These are phyloP conservation scores for Arenaria interpres DNA, from an alignment of 2,113 vertebrate species.

Conservation along the genomic window DNA sequence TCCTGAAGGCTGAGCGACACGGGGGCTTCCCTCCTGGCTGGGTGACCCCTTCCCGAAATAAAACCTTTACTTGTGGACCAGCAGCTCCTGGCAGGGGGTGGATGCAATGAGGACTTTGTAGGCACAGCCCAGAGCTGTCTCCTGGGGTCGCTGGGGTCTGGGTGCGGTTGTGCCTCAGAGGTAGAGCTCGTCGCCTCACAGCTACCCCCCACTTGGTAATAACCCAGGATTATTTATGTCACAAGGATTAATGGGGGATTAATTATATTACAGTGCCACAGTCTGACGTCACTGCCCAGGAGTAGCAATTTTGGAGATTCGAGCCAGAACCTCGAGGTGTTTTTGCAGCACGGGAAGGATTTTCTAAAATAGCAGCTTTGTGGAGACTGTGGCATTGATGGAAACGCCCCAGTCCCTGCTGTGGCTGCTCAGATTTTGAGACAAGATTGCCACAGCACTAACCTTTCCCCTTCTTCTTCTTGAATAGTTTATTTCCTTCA, in stretches of 20 bases:
- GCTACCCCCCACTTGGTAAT: background rate
- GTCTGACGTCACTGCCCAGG: background rate
- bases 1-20: background rate
- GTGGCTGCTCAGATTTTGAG: background rate
- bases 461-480: background rate
- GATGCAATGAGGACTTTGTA: background rate
- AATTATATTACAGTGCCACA: constrained; percentile 25
- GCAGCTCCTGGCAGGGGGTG: background rate
- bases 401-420: background rate
- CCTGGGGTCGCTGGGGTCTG: background rate
- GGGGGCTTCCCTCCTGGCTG: background rate
- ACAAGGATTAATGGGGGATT: constrained; percentile 22
- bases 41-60: background rate
- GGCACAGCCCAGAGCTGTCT: background rate
- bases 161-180: background rate
- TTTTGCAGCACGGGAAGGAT: background rate
- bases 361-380: constrained; percentile 37
- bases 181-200: background rate
- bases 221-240: constrained; percentile 25
- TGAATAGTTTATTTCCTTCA: background rate
- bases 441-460: background rate
- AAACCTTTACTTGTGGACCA: background rate
- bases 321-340: constrained; percentile 50
- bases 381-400: background rate
- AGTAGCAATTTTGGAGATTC: background rate